phyloP scores from a whole-genome alignment of 1,140 invertebrate species.

The Drosophila bocki region DNA sequence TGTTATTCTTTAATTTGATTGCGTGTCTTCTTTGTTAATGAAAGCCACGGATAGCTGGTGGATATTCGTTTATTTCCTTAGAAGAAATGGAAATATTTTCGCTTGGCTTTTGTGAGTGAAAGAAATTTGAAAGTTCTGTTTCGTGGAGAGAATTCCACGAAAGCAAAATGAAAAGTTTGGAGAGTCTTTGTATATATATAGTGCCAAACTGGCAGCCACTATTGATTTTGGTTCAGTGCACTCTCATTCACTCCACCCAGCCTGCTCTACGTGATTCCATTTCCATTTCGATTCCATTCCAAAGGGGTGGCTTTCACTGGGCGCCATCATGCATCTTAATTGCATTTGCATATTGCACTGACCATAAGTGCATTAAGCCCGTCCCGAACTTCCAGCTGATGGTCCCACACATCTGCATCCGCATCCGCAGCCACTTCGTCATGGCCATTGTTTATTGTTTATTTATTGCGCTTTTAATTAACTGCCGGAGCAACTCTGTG shows the following conservation, averaged over 20 bases:
- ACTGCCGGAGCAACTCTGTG: constrained; percentile 12
- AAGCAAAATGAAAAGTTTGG: constrained; percentile 14
- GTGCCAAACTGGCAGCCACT: background rate
- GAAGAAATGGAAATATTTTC: constrained; percentile 17
- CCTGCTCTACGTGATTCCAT: constrained; percentile 44
- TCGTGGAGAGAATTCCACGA: background rate
- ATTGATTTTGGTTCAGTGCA: constrained; percentile 41
- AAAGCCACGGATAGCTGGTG: constrained; percentile 8
- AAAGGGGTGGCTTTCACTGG: constrained; percentile 10
- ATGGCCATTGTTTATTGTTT: constrained; percentile 57
- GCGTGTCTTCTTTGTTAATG: constrained; percentile 8
- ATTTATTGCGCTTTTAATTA: constrained; percentile 60
- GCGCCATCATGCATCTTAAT: constrained; percentile 57
- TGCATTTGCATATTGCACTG: constrained; percentile 73
- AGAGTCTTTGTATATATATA: background rate
- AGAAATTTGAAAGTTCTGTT: constrained; percentile 9
- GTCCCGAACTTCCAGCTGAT: constrained; percentile 19
- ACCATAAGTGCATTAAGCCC: constrained; percentile 60
- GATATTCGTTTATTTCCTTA: background rate
- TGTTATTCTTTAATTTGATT: constrained; percentile 42
- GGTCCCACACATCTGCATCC: constrained; percentile 3
- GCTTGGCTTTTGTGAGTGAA: constrained; percentile 1
- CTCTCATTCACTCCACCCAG: background rate
- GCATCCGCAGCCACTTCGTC: constrained; percentile 20
- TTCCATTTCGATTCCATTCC: constrained; percentile 36